Evolutionary conservation across 2,113 vertebrate genomes (phyloP), one percentile per base, ranked within the genome.

Genomic region (Pelobates fuscus): DNA sequence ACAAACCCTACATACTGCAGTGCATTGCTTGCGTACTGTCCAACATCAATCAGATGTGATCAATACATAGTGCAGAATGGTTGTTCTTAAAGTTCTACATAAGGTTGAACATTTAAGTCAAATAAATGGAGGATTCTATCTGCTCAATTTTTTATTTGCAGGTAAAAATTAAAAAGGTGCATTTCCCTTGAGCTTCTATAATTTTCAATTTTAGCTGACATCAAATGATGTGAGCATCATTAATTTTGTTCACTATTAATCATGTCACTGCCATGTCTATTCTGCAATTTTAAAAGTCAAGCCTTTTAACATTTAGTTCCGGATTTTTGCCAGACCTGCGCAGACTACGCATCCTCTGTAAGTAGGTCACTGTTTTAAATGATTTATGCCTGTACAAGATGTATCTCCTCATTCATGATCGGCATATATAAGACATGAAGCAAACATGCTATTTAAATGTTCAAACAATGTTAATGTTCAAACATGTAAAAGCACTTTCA

Each of bases 281-380:
- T 26, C 73, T 52, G 55, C 43, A 60, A 61, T 58, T 68, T 58
- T 76, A 67, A 61, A 59, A 68, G 65, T 68, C 64, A 67, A 30
- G 23, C 17, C 57, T 68, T 77, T 37, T 68, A 55, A 77, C 52
- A 61, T 32, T 49, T 68, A 58, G 55, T 61, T 68, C 59, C 52
- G 65, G 73, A 77, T 49, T 61, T 61, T 37, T 23, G 73, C 73
- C 73, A 68, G 61, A 57, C 49, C 15, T 30, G 59, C 59, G n/a
- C 5, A 27, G 30, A n/a, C 60, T 63, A 5, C 12, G 60, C n/a
- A 63, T 75, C 63, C 15, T 24, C 20, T 0, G n/a, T 61, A 77
- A 77, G 73, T 77, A 77, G 73, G 73, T 77, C 73, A 77, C 26
- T 21, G 64, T 67, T 10, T 60, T 77, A 27, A 77, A 77, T 68